Percentiles rank a stretch among this genome's conserved stretches.
Evolutionary conservation across 1,140 invertebrate species (phyloP).

Genomic region (Lucilia cuprina): DNA sequence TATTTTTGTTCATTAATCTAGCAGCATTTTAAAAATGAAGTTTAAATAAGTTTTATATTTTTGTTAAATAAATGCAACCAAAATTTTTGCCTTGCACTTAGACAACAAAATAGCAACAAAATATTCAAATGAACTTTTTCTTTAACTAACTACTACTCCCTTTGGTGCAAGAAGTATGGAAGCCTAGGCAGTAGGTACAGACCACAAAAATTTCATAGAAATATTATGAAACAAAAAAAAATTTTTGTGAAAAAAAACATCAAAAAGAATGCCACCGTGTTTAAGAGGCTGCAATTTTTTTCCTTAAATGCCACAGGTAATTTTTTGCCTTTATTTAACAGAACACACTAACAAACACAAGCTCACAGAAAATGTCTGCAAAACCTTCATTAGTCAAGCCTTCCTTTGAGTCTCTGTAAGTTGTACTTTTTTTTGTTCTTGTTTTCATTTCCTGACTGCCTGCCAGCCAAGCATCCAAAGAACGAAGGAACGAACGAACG

Average conservation of each 20-base stretch:
- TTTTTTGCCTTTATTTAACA: not conserved
- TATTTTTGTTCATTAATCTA: not conserved
- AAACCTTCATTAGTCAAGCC: slow-evolving; percentile 10
- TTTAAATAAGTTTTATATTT: not conserved
- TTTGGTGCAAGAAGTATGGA: not conserved
- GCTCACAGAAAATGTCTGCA: not conserved
- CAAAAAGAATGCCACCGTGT: slow-evolving; percentile 28
- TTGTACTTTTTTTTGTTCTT: not conserved
- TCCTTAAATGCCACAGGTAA: not conserved
- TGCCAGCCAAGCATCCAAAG: too few relatives aligned
- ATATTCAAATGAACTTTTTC: not conserved
- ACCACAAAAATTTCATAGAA: slow-evolving; percentile 15
- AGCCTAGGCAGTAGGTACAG: not conserved
- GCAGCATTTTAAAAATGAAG: not conserved
- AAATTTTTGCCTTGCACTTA: too few relatives aligned
- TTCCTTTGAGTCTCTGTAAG: not conserved
- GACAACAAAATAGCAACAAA: not conserved
- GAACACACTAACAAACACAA: not conserved
- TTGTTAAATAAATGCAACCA: not conserved
- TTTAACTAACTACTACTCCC: not conserved
- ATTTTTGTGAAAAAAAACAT: not conserved
- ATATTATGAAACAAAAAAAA: not conserved
- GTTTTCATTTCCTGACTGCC: not conserved
- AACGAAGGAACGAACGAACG: too few relatives aligned
- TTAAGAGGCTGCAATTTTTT: slow-evolving; percentile 11